A percentile compares a stretch with the other conserved stretches of the same genome.
These are phyloP conservation scores for Momotus momota DNA, from an alignment of 2,797 vertebrate genomes.

Conservation along the genomic window DNA sequence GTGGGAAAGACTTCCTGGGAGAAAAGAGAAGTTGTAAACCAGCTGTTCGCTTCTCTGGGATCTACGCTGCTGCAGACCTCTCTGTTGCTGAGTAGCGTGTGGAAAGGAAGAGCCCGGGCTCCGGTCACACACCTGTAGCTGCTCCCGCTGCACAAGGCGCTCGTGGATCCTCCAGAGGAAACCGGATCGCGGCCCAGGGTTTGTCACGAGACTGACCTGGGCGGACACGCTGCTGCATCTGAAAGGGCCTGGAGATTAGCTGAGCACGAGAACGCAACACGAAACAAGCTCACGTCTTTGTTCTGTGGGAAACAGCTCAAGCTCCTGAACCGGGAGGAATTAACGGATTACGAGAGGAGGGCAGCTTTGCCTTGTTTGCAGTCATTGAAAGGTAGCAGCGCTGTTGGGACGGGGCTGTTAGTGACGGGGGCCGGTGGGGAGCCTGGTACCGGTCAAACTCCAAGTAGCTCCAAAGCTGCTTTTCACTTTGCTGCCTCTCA, in stretches of 20 bases:
- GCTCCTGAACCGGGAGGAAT: background rate
- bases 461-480: background rate
- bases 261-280: background rate
- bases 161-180: background rate
- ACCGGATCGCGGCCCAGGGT: fast-evolving
- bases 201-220: background rate
- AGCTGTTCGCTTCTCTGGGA: background rate
- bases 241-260: background rate
- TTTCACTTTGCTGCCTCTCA: fast-evolving
- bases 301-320: background rate
- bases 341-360: background rate
- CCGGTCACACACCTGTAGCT: background rate
- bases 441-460: background rate
- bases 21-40: background rate
- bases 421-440: fast-evolving
- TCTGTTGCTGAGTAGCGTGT: background rate
- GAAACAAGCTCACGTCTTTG: background rate
- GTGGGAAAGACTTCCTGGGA: background rate
- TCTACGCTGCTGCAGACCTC: fast-evolving
- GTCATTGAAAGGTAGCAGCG: fast-evolving
- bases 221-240: fast-evolving
- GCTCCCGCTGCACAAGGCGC: background rate
- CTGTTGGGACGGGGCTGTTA: background rate
- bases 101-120: background rate
- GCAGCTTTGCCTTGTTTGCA: constrained; percentile 1